Evolutionary conservation across 2,113 vertebrate genomes (phyloP).

Genomic region (Microcebus lehilahytsara): DNA sequence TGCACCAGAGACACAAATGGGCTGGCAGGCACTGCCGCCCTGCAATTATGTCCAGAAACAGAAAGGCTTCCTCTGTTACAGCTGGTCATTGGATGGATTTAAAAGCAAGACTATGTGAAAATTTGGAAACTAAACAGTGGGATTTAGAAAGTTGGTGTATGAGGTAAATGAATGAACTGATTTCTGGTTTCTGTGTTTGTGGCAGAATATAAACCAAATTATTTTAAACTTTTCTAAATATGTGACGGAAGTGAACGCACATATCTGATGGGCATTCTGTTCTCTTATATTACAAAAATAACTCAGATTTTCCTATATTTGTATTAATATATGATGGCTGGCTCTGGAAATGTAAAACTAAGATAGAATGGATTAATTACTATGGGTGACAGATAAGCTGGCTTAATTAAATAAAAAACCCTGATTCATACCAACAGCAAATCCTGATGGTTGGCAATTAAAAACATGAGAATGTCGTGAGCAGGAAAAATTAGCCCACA

Average conservation of each 20-base stretch:
- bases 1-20: neutral
- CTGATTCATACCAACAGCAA: conserved; percentile 76
- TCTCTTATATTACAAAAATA: conserved; percentile 57
- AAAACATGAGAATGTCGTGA: conserved; percentile 69
- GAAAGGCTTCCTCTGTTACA: neutral
- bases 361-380: conserved; percentile 77
- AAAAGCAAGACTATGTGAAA: neutral
- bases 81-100: neutral
- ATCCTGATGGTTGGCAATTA: conserved; percentile 70
- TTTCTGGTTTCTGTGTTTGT: conserved; percentile 33
- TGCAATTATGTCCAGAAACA: neutral
- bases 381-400: conserved; percentile 78
- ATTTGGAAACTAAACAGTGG: neutral
- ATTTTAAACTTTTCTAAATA: conserved; percentile 54
- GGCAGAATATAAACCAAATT: neutral
- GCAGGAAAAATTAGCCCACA: conserved; percentile 72
- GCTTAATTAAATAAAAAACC: conserved; percentile 82
- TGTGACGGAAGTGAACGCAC: neutral
- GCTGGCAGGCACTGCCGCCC: neutral
- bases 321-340: conserved; percentile 65
- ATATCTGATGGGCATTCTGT: neutral
- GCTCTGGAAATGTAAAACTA: conserved; percentile 73
- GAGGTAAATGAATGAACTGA: conserved; percentile 15
- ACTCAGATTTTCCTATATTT: conserved; percentile 70
- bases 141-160: neutral